These are phyloP conservation scores for Lordiphosa andalusiaca DNA, from an alignment of 2,888 invertebrate species.

Conservation along the genomic window DNA sequence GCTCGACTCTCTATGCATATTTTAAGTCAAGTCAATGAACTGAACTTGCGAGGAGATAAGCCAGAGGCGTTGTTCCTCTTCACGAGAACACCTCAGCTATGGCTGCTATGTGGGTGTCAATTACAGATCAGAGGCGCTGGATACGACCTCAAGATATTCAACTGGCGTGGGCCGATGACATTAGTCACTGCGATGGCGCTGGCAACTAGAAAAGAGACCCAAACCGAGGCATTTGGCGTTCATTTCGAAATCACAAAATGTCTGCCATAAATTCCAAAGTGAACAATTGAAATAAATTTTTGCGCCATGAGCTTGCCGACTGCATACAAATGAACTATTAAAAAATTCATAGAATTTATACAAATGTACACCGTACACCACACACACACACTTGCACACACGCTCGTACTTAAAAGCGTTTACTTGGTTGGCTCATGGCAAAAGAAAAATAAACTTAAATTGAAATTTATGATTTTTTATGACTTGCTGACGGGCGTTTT, in stretches of 20 bases:
- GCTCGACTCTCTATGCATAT: slow-evolving; percentile 34
- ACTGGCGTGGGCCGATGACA: slow-evolving; percentile 66
- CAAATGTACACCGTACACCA: slow-evolving; percentile 38
- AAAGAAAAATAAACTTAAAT: slow-evolving; percentile 72
- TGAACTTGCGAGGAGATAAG: slow-evolving; percentile 64
- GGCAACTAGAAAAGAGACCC: slow-evolving; percentile 2
- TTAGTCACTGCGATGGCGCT: slow-evolving; percentile 57
- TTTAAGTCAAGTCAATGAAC: slow-evolving; percentile 63
- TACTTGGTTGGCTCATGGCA: slow-evolving; percentile 54
- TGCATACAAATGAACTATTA: slow-evolving; percentile 76
- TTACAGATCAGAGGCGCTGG: slow-evolving; percentile 48
- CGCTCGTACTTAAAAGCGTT: slow-evolving; percentile 50
- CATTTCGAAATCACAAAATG: slow-evolving; percentile 75
- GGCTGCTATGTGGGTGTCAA: slow-evolving; percentile 72
- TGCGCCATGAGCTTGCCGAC: slow-evolving; percentile 73
- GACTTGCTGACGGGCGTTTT: slow-evolving; percentile 68
- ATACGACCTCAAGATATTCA: slow-evolving; percentile 41
- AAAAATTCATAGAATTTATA: slow-evolving; percentile 76
- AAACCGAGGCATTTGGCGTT: slow-evolving; percentile 40
- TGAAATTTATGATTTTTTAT: slow-evolving; percentile 75
- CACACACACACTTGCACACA: slow-evolving; percentile 15
- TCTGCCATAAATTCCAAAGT: slow-evolving; percentile 76
- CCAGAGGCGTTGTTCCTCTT: slow-evolving; percentile 40
- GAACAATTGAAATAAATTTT: slow-evolving; percentile 77
- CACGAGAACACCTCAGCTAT: slow-evolving; percentile 23